Percentiles rank a stretch among this genome's conserved stretches.
Conservation (phyloP, 2,113 vertebrate species). For the Psittacara wagleri region DNA sequence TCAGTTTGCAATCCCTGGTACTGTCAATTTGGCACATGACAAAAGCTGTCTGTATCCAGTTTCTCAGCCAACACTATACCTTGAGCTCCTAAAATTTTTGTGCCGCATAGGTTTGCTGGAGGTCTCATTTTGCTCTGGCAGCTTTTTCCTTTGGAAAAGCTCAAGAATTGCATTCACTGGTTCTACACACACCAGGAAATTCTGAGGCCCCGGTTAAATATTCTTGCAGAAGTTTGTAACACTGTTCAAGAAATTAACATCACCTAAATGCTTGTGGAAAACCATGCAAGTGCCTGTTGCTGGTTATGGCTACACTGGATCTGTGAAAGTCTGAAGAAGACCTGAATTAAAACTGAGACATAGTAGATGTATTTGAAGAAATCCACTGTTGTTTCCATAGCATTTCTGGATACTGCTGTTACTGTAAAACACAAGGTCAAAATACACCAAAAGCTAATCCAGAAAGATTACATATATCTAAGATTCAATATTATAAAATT, state of each 20-base stretch:
- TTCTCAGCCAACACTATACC: not conserved
- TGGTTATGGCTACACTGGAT: not conserved
- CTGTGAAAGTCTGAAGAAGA: not conserved
- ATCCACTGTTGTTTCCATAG: not conserved
- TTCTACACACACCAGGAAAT: not conserved
- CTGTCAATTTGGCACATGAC: not conserved
- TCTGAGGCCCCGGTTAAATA: not conserved
- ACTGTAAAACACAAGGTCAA: not conserved
- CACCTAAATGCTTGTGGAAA: not conserved
- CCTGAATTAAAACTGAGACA: not conserved
- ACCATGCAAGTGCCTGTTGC: not conserved
- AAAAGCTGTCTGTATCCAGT: not conserved
- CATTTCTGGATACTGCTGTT: not conserved
- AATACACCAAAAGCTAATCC: not conserved
- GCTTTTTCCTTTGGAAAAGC: not conserved
- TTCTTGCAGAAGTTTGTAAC: not conserved
- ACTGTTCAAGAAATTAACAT: not conserved
- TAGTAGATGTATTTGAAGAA: not conserved
- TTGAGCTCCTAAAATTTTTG: not conserved
- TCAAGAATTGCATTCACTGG: not conserved
- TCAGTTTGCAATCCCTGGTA: not conserved
- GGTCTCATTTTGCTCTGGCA: not conserved
- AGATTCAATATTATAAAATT: not conserved
- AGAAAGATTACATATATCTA: not conserved
- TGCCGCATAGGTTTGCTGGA: not conserved